Conservation (phyloP, 92 coral and sea anemone species). For the Micromussa lordhowensis region DNA sequence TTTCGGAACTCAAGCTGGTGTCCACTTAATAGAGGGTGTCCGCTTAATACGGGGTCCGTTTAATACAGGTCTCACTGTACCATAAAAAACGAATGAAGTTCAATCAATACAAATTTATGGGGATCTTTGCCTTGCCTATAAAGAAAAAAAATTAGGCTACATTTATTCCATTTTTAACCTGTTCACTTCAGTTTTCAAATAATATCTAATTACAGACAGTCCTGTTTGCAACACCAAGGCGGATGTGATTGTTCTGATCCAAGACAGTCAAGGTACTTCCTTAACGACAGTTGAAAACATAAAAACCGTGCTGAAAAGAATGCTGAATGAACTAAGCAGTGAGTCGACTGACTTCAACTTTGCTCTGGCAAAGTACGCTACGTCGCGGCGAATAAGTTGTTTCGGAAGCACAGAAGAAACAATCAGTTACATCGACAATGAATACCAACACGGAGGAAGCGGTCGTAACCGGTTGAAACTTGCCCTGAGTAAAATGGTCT, state of each 20-base stretch:
- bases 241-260: constrained; percentile 15
- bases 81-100: not conserved
- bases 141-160: too few relatives aligned
- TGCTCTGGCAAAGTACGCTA: constrained; percentile 10
- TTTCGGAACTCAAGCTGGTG: too few relatives aligned
- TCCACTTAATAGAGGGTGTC: too few relatives aligned
- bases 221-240: constrained; percentile 13
- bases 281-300: not conserved
- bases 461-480: not conserved
- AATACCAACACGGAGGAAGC: not conserved
- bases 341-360: not conserved
- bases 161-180: too few relatives aligned
- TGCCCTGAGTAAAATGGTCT: constrained; percentile 13
- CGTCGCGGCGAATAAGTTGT: constrained; percentile 1
- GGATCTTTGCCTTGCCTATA: too few relatives aligned
- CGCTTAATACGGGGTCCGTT: too few relatives aligned
- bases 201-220: not conserved
- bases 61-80: too few relatives aligned
- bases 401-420: not conserved
- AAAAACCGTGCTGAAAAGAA: not conserved
- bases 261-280: constrained; percentile 27
- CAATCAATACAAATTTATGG: too few relatives aligned
- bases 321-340: not conserved
- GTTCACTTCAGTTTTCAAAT: too few relatives aligned
- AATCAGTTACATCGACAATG: constrained; percentile 2